A percentile compares a stretch with the other conserved stretches of the same genome.
Conservation (phyloP, 2,113 vertebrate genomes). For the Callionymus lyra region DNA sequence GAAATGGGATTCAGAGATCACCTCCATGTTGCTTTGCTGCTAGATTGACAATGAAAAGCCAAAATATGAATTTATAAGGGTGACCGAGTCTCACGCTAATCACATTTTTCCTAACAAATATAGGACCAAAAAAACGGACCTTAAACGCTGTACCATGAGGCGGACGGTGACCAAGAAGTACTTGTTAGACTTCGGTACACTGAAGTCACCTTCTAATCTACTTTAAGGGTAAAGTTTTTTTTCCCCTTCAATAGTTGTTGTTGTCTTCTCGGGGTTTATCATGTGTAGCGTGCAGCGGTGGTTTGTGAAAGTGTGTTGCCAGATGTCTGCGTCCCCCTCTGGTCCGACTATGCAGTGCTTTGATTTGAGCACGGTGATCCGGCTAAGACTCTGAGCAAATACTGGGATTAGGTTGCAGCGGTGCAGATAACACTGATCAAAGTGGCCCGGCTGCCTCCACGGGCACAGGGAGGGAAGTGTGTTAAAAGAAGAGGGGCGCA, state of each 20-base stretch:
- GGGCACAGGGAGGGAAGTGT: constrained; percentile 59
- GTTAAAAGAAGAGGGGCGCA: constrained; percentile 54
- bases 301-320: constrained; percentile 40
- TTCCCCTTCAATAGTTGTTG: neutral
- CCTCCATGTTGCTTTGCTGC: too few relatives aligned
- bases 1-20: too few relatives aligned
- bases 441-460: constrained; percentile 61
- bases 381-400: constrained; percentile 71
- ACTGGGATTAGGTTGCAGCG: constrained; percentile 67
- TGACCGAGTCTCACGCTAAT: too few relatives aligned
- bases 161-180: too few relatives aligned
- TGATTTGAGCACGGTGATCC: constrained; percentile 68
- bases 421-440: constrained; percentile 71
- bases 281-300: constrained; percentile 22
- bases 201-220: too few relatives aligned
- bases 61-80: too few relatives aligned
- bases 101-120: too few relatives aligned
- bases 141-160: too few relatives aligned
- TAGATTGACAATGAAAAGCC: too few relatives aligned
- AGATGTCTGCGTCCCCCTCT: constrained; percentile 48
- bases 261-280: constrained; percentile 7
- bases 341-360: constrained; percentile 60
- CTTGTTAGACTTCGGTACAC: too few relatives aligned
- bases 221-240: too few relatives aligned
- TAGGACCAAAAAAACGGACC: too few relatives aligned